phyloP scores from a whole-genome alignment of 2,888 invertebrate species.

The Latrodectus hesperus region DNA sequence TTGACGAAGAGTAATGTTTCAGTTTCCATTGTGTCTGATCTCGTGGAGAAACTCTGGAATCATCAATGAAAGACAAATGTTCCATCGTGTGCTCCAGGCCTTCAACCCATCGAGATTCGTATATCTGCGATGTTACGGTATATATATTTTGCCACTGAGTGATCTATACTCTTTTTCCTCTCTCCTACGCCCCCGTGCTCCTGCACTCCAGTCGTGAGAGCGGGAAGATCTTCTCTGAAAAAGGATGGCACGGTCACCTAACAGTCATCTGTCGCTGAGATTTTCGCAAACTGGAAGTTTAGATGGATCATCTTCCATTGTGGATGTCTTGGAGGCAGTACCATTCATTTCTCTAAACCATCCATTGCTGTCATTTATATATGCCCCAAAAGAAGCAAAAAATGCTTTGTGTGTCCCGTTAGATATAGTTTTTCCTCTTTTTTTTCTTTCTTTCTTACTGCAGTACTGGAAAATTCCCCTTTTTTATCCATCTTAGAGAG shows the following conservation, averaged over 20 bases:
- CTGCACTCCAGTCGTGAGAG: background rate
- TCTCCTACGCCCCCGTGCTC: background rate
- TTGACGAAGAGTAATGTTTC: constrained; percentile 46
- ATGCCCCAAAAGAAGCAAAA: constrained; percentile 40
- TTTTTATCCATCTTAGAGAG: background rate
- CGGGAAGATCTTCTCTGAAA: constrained; percentile 17
- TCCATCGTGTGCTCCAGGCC: constrained; percentile 29
- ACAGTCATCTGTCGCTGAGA: constrained; percentile 64
- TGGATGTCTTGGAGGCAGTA: constrained; percentile 37
- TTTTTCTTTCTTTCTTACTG: background rate
- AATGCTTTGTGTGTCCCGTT: constrained; percentile 39
- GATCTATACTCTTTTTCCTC: constrained; percentile 36
- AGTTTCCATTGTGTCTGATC: constrained; percentile 36
- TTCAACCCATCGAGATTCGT: constrained; percentile 49
- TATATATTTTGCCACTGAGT: constrained; percentile 31
- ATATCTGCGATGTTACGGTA: constrained; percentile 49
- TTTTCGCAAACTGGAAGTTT: constrained; percentile 44
- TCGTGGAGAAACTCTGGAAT: constrained; percentile 17
- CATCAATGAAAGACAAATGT: constrained; percentile 66
- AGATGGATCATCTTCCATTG: constrained; percentile 61
- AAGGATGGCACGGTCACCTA: constrained; percentile 55
- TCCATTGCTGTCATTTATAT: constrained; percentile 63
- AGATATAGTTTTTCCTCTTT: background rate
- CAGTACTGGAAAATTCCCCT: background rate
- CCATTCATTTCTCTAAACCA: constrained; percentile 55